phyloP scores from a whole-genome alignment of 2,888 invertebrate genomes.

The Drosophila subsilvestris region DNA sequence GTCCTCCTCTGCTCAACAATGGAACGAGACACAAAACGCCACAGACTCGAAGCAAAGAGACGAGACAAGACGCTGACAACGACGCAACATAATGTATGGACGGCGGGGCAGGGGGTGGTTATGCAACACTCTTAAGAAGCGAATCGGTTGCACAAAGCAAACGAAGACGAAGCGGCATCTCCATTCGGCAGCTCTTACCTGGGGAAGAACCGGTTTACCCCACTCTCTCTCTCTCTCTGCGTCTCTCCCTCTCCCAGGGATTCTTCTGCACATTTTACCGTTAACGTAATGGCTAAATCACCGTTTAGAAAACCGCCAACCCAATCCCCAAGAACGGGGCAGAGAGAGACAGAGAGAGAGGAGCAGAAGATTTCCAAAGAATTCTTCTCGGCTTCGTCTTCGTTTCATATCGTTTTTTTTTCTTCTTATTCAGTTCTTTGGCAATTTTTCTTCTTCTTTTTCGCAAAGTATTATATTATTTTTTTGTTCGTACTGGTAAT shows the following conservation, averaged over 20 bases:
- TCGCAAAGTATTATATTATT: slow-evolving; percentile 1
- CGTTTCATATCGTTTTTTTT: neutral
- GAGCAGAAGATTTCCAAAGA: slow-evolving; percentile 41
- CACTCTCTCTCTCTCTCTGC: neutral
- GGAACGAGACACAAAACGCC: slow-evolving; percentile 18
- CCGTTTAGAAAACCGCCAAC: slow-evolving; percentile 67
- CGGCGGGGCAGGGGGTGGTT: slow-evolving; percentile 43
- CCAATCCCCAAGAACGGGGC: slow-evolving; percentile 15
- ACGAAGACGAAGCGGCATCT: slow-evolving; percentile 15
- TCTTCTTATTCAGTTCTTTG: slow-evolving; percentile 21
- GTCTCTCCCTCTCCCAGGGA: slow-evolving; percentile 41
- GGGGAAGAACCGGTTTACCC: slow-evolving; percentile 21
- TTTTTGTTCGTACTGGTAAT: slow-evolving; percentile 51
- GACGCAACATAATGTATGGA: slow-evolving; percentile 40
- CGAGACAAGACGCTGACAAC: slow-evolving; percentile 28
- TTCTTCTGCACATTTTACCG: slow-evolving; percentile 79
- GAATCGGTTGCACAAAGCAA: slow-evolving; percentile 38
- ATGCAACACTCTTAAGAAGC: slow-evolving; percentile 63
- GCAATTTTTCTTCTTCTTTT: slow-evolving; percentile 23
- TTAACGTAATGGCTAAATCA: slow-evolving; percentile 81
- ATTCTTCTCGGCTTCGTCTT: slow-evolving; percentile 15
- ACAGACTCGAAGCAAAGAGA: slow-evolving; percentile 11
- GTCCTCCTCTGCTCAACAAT: neutral
- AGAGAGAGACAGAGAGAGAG: neutral
- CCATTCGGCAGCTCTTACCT: slow-evolving; percentile 21